Percentiles rank a stretch among this genome's conserved stretches.
Evolutionary conservation across 2,797 vertebrate species (phyloP).

Genomic region (Pseudocheirus occidentalis): DNA sequence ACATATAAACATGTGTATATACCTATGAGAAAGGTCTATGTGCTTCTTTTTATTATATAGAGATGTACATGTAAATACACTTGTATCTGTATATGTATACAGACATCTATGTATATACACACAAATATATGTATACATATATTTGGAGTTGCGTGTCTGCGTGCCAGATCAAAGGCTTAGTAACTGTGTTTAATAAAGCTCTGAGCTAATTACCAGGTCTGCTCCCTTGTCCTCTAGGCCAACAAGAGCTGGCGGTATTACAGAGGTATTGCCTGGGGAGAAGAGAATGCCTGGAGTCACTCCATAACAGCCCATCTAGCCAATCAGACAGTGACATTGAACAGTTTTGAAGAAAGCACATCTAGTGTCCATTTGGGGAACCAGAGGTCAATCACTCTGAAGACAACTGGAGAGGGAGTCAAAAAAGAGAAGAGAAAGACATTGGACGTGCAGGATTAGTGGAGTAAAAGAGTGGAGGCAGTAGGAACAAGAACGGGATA

Average conservation of each 20-base stretch:
- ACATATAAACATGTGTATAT: too few relatives aligned
- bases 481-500: not conserved
- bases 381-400: slow-evolving; percentile 9
- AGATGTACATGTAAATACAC: not conserved
- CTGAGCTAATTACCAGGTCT: not conserved
- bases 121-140: not conserved
- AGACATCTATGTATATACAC: too few relatives aligned
- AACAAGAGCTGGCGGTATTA: not conserved
- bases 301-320: slow-evolving; percentile 44
- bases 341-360: slow-evolving; percentile 58
- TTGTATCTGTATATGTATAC: too few relatives aligned
- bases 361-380: slow-evolving; percentile 58
- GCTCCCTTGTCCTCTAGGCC: not conserved
- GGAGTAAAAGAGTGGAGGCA: not conserved
- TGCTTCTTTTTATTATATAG: too few relatives aligned
- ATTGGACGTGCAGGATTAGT: not conserved
- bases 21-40: too few relatives aligned
- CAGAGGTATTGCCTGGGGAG: slow-evolving; percentile 36
- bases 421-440: slow-evolving; percentile 40
- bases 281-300: slow-evolving; percentile 55
- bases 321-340: slow-evolving; percentile 67
- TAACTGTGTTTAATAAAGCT: not conserved
- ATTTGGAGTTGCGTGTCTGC: not conserved
- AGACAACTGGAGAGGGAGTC: slow-evolving; percentile 1
- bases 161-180: not conserved